Conservation (phyloP, 2,113 vertebrate species). For the Ceratotherium simum region DNA sequence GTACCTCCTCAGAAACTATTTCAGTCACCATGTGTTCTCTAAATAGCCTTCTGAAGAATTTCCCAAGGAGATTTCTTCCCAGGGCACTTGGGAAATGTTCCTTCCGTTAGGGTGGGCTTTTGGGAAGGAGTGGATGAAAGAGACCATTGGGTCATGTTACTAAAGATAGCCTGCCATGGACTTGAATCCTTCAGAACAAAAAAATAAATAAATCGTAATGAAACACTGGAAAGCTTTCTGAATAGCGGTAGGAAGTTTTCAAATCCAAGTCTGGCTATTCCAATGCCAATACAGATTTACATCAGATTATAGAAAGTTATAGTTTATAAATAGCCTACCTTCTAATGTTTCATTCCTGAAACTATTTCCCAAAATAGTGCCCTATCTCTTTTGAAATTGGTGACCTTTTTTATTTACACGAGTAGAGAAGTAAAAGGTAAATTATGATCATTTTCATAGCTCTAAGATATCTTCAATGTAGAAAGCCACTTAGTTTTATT, state of each 20-base stretch:
- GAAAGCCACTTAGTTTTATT: conserved; percentile 60
- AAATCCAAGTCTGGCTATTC: conserved; percentile 43
- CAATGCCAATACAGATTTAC: conserved; percentile 31
- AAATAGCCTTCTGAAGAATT: conserved; percentile 83
- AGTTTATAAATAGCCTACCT: background rate
- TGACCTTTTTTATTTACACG: conserved; percentile 63
- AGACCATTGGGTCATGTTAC: conserved; percentile 68
- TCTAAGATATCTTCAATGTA: background rate
- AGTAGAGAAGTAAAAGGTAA: background rate
- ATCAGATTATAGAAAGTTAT: conserved; percentile 43
- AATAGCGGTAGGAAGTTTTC: conserved; percentile 50
- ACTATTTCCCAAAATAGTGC: conserved; percentile 60
- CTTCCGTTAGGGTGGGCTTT: background rate
- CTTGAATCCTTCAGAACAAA: conserved; percentile 49
- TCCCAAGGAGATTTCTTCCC: conserved; percentile 82
- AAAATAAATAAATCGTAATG: conserved; percentile 40
- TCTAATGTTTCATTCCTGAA: conserved; percentile 61
- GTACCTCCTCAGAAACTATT: conserved; percentile 80
- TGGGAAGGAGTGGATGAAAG: background rate
- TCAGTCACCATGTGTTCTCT: conserved; percentile 75
- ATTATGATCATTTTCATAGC: conserved; percentile 21
- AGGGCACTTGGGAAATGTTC: conserved; percentile 72
- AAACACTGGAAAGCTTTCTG: conserved; percentile 51
- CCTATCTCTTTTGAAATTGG: conserved; percentile 29
- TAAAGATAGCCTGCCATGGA: conserved; percentile 65